Percentiles rank a stretch among this genome's conserved stretches.
Conservation (phyloP, 2,888 invertebrate species). For the Micoletzkya japonica region DNA sequence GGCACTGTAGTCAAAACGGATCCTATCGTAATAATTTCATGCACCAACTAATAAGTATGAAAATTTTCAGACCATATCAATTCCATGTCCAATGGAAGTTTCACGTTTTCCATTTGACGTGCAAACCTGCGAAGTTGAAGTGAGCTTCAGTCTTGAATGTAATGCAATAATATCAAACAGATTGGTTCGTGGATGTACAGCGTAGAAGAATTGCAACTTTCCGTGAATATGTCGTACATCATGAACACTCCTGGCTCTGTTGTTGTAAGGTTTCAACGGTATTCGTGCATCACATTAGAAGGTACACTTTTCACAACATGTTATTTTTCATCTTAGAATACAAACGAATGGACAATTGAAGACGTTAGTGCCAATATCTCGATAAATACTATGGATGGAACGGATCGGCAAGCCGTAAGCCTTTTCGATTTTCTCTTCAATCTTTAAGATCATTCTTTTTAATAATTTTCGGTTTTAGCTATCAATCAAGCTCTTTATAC, state of each 20-base stretch:
- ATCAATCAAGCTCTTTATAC: no score
- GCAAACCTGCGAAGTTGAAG: conserved; percentile 6
- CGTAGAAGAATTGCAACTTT: not conserved
- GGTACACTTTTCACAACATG: no score
- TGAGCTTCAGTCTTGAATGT: not conserved
- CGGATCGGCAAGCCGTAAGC: no score
- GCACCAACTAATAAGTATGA: not conserved
- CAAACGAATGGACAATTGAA: conserved; percentile 17
- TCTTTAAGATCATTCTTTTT: no score
- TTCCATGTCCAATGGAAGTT: conserved; percentile 7
- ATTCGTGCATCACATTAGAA: no score
- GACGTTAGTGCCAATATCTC: not conserved
- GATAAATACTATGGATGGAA: no score
- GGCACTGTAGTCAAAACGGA: conserved; percentile 10
- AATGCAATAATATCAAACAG: no score
- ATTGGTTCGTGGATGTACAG: conserved; percentile 21
- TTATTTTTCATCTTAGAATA: not conserved
- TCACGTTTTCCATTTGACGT: conserved; percentile 16
- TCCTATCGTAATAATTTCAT: conserved; percentile 12
- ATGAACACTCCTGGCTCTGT: no score
- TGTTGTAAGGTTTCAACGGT: no score
- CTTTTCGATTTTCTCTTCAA: no score
- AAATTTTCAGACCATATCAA: conserved; percentile 2
- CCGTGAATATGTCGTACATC: not conserved
- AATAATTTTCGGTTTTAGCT: no score